Conservation (phyloP, 2,113 vertebrate genomes). For the Clarias batrachus region DNA sequence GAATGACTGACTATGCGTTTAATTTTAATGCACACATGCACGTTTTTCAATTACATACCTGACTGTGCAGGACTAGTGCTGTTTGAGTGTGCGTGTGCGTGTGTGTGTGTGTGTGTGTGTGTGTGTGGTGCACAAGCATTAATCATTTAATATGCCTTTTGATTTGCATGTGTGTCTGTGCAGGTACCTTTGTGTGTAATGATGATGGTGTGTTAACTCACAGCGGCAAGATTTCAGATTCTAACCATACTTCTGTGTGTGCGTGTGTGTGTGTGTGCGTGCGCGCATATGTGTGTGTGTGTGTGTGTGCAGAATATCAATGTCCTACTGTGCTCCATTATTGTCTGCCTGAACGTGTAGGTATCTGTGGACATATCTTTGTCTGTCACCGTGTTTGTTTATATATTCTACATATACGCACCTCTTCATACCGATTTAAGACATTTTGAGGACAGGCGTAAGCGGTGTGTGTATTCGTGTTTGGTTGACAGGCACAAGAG, state of each 20-base stretch:
- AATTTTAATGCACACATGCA: background rate
- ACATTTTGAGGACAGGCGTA: constrained; percentile 13
- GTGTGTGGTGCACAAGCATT: background rate
- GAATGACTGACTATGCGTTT: constrained; percentile 60
- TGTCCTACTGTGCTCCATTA: constrained; percentile 42
- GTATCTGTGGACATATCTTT: constrained; percentile 24
- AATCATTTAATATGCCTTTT: constrained; percentile 16
- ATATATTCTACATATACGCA: background rate
- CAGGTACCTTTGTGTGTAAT: constrained; percentile 70
- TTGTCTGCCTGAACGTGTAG: constrained; percentile 44
- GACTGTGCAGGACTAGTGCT: background rate
- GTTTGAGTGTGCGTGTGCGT: constrained; percentile 23
- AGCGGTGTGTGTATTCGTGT: no score
- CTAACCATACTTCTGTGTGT: constrained; percentile 42
- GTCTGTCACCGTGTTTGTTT: constrained; percentile 31
- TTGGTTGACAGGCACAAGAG: constrained; percentile 32
- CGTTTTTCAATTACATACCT: background rate
- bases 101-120: constrained; percentile 8
- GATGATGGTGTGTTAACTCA: constrained; percentile 65
- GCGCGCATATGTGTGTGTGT: constrained; percentile 32
- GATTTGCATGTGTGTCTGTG: constrained; percentile 33
- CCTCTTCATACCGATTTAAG: constrained; percentile 3
- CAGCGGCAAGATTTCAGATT: constrained; percentile 54
- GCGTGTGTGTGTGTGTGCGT: constrained; percentile 37
- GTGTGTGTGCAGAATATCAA: constrained; percentile 60